Evolutionary conservation across 1,140 invertebrate species (phyloP), one percentile per base, ranked within the genome.

Genomic region (Heliconius melpomene): DNA sequence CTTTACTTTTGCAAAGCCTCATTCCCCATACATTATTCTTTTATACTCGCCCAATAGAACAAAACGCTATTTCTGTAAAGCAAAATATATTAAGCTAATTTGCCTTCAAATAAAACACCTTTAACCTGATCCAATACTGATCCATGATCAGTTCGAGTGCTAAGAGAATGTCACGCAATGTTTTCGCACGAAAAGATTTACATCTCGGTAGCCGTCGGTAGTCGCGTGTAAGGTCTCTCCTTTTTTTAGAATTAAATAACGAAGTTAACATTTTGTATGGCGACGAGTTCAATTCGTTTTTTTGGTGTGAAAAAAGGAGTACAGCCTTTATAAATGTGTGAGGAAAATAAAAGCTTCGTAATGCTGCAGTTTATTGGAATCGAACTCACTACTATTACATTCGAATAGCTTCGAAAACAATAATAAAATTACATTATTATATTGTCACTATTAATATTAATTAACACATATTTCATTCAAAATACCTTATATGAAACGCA

Each of bases 131-230:
- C 26, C 60, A 66, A 66, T 66, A 66, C 60, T 66, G 60, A 66
- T 66, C 29, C 60, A 66, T 66, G 60, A 66, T 66, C 60, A 66
- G 23, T 13, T 29, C 60, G 60, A 66, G 60, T 26, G 60, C 60
- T 29, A 66, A 66, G 60, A 66, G 60, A 66, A 66, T 66, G 66
- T 70, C 75, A 77, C 38, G 75, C 75, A 71, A 77, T 77, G 75
- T 77, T 77, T 54, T 71, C 46, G 60, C 75, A 38, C 20, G 57
- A 18, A 77, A 71, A 60, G 75, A 77, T 77, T 77, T 75, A 70
- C 40, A 77, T 77, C 75, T 77, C 60, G 60, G 60, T 66, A 66
- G 60, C 13, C 60, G 26, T 66, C 60, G 60, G 60, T 66, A 66
- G 60, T 66, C 23, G 60, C 60, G 60, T 66, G 60, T 66, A 57